These are phyloP conservation scores for Deroptyus accipitrinus DNA, from an alignment of 2,113 vertebrate genomes.

Conservation along the genomic window DNA sequence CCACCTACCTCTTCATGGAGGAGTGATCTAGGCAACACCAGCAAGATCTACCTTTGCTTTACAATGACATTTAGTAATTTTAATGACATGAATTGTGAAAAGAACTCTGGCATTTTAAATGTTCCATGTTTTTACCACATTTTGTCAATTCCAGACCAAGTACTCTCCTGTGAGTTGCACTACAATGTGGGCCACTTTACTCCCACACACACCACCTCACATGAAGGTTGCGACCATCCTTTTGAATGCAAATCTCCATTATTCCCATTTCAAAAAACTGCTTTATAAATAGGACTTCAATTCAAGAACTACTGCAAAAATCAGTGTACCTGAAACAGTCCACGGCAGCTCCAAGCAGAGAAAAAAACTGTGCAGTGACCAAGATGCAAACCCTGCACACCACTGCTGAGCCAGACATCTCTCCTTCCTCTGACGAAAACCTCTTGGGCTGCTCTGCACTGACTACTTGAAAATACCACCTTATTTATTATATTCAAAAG, in stretches of 20 bases:
- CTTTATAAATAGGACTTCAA: not conserved
- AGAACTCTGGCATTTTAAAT: not conserved
- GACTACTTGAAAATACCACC: not conserved
- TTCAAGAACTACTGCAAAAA: not conserved
- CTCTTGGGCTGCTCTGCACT: not conserved
- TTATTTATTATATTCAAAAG: not conserved
- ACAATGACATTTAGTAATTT: not conserved
- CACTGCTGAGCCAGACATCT: not conserved
- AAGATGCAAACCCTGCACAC: not conserved
- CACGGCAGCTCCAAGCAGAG: not conserved
- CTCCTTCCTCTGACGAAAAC: not conserved
- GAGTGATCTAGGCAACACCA: not conserved
- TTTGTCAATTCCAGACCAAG: slow-evolving; percentile 14
- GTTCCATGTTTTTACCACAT: not conserved
- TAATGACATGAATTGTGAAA: not conserved
- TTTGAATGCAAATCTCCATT: not conserved
- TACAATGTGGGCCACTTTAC: not conserved
- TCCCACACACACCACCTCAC: not conserved
- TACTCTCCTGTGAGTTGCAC: not conserved
- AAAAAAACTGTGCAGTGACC: not conserved
- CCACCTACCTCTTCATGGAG: not conserved
- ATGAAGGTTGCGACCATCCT: not conserved
- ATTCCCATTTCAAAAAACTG: not conserved
- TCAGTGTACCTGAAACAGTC: not conserved
- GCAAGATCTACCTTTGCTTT: not conserved